These are phyloP conservation scores for Drosophila azteca DNA, from an alignment of 1,140 invertebrate genomes.

Conservation along the genomic window DNA sequence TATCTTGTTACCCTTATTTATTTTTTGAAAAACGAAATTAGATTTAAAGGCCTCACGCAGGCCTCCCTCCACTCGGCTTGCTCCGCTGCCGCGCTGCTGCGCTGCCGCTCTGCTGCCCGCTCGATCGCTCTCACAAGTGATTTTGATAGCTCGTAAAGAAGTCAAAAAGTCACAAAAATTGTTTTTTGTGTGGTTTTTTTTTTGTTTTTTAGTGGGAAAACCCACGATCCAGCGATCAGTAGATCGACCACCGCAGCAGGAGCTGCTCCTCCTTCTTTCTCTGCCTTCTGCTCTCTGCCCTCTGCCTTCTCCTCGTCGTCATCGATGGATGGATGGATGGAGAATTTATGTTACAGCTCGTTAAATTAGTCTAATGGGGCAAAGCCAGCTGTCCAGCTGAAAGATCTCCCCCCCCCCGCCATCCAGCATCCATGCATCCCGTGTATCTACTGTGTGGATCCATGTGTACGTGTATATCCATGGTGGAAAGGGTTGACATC, in stretches of 20 bases:
- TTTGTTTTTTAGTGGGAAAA: conserved; percentile 55
- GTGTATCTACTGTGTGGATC: conserved; percentile 12
- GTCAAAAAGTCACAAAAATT: conserved; percentile 62
- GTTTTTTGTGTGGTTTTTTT: too few species aligned
- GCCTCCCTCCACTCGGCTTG: conserved; percentile 25
- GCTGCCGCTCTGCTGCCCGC: too few species aligned
- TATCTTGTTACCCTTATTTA: conserved; percentile 75
- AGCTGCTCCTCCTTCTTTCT: conserved; percentile 15
- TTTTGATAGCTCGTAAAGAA: conserved; percentile 81
- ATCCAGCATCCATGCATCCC: background rate
- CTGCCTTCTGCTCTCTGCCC: too few species aligned
- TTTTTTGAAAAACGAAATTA: conserved; percentile 76
- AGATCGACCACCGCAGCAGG: conserved; percentile 71
- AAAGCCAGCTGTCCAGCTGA: conserved; percentile 50
- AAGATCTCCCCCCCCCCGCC: too few species aligned
- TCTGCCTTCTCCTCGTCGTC: too few species aligned
- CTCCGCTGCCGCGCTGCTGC: too few species aligned
- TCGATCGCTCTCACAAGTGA: conserved; percentile 50
- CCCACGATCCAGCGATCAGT: conserved; percentile 32
- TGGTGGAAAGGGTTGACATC: conserved; percentile 50
- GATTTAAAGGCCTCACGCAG: conserved; percentile 67
- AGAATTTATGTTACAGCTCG: conserved; percentile 77
- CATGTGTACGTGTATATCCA: too few species aligned
- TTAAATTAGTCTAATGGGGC: conserved; percentile 78
- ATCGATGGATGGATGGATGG: conserved; percentile 41